phyloP scores from a whole-genome alignment of 2,888 invertebrate species.

The Drosophila niveifrons region DNA sequence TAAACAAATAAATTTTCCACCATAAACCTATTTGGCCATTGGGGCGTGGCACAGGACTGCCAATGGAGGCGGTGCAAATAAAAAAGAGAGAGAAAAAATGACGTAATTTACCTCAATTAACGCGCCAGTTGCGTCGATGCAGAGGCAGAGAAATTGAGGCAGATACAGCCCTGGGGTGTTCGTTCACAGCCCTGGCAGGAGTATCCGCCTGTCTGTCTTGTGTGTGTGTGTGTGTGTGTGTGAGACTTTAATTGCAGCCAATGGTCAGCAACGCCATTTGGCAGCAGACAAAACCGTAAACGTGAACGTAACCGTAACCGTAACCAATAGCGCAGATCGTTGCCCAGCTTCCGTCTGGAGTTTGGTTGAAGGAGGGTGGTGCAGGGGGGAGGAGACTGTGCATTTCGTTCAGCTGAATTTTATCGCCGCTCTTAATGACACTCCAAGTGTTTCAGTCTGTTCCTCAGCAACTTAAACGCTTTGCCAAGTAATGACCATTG shows the following conservation, averaged over 20 bases:
- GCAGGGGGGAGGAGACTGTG: background rate
- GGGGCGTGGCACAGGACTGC: conserved; percentile 5
- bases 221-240: conserved; percentile 31
- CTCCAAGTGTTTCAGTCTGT: conserved; percentile 60
- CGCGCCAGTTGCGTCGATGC: conserved; percentile 61
- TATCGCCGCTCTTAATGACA: conserved; percentile 77
- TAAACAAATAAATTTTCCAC: conserved; percentile 77
- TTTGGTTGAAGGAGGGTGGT: no score
- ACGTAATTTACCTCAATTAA: conserved; percentile 82
- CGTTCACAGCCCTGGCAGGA: background rate
- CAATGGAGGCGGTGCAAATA: background rate
- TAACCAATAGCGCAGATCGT: conserved; percentile 48
- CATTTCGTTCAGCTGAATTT: conserved; percentile 68
- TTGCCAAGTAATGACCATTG: conserved; percentile 68
- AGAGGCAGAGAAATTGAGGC: background rate
- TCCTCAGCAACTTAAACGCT: conserved; percentile 43
- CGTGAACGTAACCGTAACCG: conserved; percentile 51
- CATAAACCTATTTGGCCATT: conserved; percentile 65
- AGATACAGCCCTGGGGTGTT: conserved; percentile 20
- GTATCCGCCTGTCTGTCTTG: background rate
- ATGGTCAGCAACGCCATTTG: conserved; percentile 68
- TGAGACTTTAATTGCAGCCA: conserved; percentile 75
- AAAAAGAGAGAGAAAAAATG: conserved; percentile 53
- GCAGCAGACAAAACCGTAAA: conserved; percentile 67
- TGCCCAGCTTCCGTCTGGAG: conserved; percentile 40